Evolutionary conservation across 2,888 invertebrate species (phyloP), one percentile per base, ranked within the genome.

Genomic region (Aspidapion aeneum): DNA sequence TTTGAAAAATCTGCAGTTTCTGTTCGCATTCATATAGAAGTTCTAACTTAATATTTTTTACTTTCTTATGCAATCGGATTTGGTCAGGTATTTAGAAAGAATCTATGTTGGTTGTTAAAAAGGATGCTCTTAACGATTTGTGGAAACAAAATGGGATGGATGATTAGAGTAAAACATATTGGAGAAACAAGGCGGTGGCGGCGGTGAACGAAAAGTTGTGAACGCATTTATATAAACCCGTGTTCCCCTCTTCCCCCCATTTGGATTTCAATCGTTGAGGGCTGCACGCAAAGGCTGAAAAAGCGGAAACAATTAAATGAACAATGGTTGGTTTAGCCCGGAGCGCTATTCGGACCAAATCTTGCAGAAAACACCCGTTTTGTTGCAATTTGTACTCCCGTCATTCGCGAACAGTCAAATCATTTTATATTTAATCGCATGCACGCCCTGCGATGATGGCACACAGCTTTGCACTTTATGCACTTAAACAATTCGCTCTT

Each of bases 271-370:
- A n/a, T n/a, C 35, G 5, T 12, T 35, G 35, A 35, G 3, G 35
- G 67, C 71, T 70, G 70, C 73, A 74, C 73, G 75, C 73, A 74
- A 74, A n/a, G n/a, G 74, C 75, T 77, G 76, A 77, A 78, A 79
- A 78, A 80, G 79, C 80, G 80, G 80, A 80, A 80, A 80, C 80
- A 80, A 80, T 80, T 80, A 80, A 80, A 80, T 79, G 77, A 78
- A 80, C 80, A 80, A 80, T 80, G 80, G 79, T 79, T 77, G 80
- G 79, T 79, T 80, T 79, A 79, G 78, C 76, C 77, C 66, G 74
- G 75, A 76, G 75, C 73, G 73, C 77, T 70, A 79, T 80, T 79
- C 78, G 76, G 72, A 75, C 73, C 75, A 79, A 80, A 79, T 80
- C 80, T 80, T 79, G 78, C 78, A 79, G 79, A 80, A 79, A 79